phyloP scores from a whole-genome alignment of 2,113 vertebrate species.

The Coracopsis vasa region DNA sequence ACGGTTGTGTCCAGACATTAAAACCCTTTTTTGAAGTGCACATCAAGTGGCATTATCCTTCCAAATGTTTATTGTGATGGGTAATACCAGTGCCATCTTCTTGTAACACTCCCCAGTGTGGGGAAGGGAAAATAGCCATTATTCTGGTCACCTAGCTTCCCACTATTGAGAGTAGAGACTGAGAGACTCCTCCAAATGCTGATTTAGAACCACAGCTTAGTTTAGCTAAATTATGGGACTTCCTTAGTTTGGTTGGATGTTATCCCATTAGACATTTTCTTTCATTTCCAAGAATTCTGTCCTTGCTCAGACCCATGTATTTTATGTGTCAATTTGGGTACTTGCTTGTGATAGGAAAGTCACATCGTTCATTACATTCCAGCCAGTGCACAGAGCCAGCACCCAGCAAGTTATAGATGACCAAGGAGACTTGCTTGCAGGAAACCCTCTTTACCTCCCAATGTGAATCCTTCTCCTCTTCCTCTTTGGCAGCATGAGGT shows the following conservation, averaged over 20 bases:
- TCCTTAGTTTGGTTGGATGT: not conserved
- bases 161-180: not conserved
- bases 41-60: not conserved
- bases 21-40: not conserved
- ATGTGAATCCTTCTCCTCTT: not conserved
- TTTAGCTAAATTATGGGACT: not conserved
- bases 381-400: not conserved
- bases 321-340: not conserved
- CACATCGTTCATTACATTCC: not conserved
- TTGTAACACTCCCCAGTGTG: not conserved
- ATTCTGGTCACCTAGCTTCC: not conserved
- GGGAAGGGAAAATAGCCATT: too few species aligned
- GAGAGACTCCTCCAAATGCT: not conserved
- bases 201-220: not conserved
- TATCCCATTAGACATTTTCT: not conserved
- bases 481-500: not conserved
- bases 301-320: not conserved
- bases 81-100: not conserved
- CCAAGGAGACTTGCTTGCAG: not conserved
- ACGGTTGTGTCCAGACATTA: not conserved
- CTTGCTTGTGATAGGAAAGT: not conserved
- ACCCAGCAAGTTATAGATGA: not conserved
- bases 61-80: not conserved
- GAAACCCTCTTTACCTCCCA: not conserved
- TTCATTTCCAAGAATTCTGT: not conserved